Evolutionary conservation across 2,113 vertebrate genomes (phyloP), one percentile per base, ranked within the genome.

Genomic region (Poicephalus gulielmi): DNA sequence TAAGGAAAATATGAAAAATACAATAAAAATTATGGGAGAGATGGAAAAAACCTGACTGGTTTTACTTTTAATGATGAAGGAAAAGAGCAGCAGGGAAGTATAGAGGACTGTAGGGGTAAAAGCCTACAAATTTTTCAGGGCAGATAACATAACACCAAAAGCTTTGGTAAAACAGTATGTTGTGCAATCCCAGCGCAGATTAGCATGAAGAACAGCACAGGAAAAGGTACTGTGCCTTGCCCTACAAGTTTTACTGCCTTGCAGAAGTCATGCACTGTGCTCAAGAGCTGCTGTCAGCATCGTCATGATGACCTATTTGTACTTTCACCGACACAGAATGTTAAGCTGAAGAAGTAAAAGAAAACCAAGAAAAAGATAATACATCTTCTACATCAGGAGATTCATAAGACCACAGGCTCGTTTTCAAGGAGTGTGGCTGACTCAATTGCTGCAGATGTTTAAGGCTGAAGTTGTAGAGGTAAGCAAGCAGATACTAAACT

Each of bases 1-100:
- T 94, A 95, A 79, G 77, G 46, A 95, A 95, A 81, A 87, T 95
- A 88, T 53, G 78, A 93, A 95, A 96, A 91, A 28, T 70, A 87
- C 63, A 85, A 69, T 73, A 87, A 84, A 94, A 94, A 66, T 69
- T 1, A 69, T 79, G 53, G 49, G 28, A 84, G 52, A 89, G 18
- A 52, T 25, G 57, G n/a, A n/a, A n/a, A n/a, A n/a, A n/a, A n/a
- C n/a, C 83, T 17, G 75, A 16, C 63, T 90, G 63, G 18, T 93
- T 95, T 90, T 83, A 87, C 78, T 64, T 92, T 59, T 60, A 89
- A 44, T 39, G 78, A 46, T 52, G 44, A 82, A 87, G 53, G 78
- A 73, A 73, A 91, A 91, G 73, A 94, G 86, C 60, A 47, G 66
- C 57, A 86, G 83, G 59, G 44, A 92, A 75, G 50, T 37, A 75